These are phyloP conservation scores for Parambassis ranga DNA, from an alignment of 2,797 vertebrate species.

Conservation along the genomic window DNA sequence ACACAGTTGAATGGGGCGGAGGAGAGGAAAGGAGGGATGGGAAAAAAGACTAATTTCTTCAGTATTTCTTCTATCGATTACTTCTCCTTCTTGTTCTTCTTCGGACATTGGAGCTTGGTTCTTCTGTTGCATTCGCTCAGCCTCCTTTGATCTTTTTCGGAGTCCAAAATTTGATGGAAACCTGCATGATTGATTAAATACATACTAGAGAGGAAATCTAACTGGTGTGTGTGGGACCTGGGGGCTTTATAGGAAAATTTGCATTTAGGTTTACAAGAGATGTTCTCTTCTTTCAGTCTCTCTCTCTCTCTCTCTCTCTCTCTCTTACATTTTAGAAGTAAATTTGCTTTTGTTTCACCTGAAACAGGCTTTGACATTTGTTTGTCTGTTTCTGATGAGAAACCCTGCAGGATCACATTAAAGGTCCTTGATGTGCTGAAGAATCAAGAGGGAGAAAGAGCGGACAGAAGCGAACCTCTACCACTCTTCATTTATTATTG, in stretches of 20 bases:
- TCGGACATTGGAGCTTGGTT: slow-evolving; percentile 80
- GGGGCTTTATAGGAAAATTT: slow-evolving; percentile 70
- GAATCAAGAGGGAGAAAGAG: slow-evolving; percentile 58
- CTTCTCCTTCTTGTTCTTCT: slow-evolving; percentile 77
- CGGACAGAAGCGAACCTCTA: slow-evolving; percentile 58
- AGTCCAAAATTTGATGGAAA: slow-evolving; percentile 80
- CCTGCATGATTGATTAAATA: slow-evolving; percentile 83
- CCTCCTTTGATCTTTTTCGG: slow-evolving; percentile 78
- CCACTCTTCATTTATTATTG: slow-evolving; percentile 72
- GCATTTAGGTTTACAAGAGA: slow-evolving; percentile 71
- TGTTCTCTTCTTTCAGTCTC: slow-evolving; percentile 70
- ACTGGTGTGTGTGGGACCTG: slow-evolving; percentile 61
- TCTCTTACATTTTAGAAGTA: slow-evolving; percentile 30
- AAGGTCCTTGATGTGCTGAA: slow-evolving; percentile 23
- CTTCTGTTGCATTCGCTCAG: slow-evolving; percentile 83
- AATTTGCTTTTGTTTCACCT: slow-evolving; percentile 14
- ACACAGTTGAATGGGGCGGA: slow-evolving; percentile 51
- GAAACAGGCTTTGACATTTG: slow-evolving; percentile 18
- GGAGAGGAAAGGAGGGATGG: slow-evolving; percentile 60
- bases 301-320: slow-evolving; percentile 52
- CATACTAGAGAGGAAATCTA: slow-evolving; percentile 70
- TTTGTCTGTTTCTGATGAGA: slow-evolving; percentile 37
- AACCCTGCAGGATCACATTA: slow-evolving; percentile 7
- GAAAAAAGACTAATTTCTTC: slow-evolving; percentile 76
- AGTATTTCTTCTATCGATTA: slow-evolving; percentile 80